These are phyloP conservation scores for Tanypteryx hageni DNA, from an alignment of 2,888 invertebrate species.

Conservation along the genomic window DNA sequence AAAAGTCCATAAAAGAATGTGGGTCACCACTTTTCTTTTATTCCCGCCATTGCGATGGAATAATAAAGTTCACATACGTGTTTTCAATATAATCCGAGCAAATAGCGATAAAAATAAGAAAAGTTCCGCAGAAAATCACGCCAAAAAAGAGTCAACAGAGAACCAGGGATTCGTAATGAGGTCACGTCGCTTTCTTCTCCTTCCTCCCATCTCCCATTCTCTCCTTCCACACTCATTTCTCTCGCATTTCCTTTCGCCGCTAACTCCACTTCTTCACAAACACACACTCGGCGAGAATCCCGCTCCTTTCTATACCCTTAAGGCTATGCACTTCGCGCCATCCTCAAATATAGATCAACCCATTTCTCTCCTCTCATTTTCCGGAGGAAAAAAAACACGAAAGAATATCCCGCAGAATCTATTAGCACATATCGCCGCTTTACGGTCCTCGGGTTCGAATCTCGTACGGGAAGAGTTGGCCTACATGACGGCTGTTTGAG, in stretches of 20 bases:
- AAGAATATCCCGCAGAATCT: background rate
- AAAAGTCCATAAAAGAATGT: background rate
- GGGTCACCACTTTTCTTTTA: background rate
- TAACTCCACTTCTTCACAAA: no score
- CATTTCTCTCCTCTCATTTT: no score
- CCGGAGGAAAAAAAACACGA: background rate
- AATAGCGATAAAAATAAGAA: constrained; percentile 13
- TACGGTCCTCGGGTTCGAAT: background rate
- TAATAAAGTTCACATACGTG: constrained; percentile 53
- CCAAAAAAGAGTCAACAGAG: constrained; percentile 22
- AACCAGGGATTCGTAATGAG: constrained; percentile 41
- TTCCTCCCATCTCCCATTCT: background rate
- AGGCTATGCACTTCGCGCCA: no score
- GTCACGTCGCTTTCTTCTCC: background rate
- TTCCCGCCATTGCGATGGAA: constrained; percentile 28
- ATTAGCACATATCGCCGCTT: background rate
- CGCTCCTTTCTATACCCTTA: no score
- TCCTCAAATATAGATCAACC: no score
- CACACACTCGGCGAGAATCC: no score
- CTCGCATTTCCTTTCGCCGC: no score
- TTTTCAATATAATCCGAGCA: constrained; percentile 35
- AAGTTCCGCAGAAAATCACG: constrained; percentile 20
- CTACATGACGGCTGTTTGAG: background rate
- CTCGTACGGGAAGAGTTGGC: background rate
- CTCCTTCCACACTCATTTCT: background rate